Base-by-base conservation (phyloP, 2,888 invertebrate genomes). In the Iphiclides podalirius region DNA sequence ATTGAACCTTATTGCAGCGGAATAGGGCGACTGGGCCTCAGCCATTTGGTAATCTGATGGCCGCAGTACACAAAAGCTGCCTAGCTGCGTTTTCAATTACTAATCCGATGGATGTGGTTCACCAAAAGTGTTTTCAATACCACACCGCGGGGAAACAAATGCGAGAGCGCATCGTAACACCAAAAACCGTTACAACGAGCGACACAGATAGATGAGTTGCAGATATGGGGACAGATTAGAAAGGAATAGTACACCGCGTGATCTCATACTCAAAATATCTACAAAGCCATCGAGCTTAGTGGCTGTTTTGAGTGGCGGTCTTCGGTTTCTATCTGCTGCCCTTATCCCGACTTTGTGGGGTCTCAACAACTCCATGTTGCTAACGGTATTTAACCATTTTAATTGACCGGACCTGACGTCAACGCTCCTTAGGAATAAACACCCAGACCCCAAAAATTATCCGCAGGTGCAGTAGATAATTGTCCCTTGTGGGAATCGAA, bases 1-100 rank as follows among this genome's bases (percentile, higher is more conserved):
- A 66, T 59, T 63, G 56, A 42, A 61, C 61, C 59, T 65, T 60
- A 66, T 59, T 60, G 58, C 57, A 57, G 53, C 51, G 55, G 53
- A 14, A 51, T 47, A 51, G 33, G 17, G 33, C 38, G 51, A 55
- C 39, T n/a, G n/a, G n/a, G n/a, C n/a, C n/a, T n/a, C n/a, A 6
- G 36, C 11, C 33, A 28, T 31, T 48, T 36, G 52, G 50, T 51
- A 52, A 43, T 49, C 39, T 39, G 43, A 49, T 44, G 34, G 14
- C 12, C 8, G 34, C n/a, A 28, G 26, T 13, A 40, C n/a, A n/a
- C 38, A 40, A 39, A 44, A 40, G 28, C 28, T 11, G 42, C 13
- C 33, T 28, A 23, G 28, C 26, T 17, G 44, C 9, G 44, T 44
- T 50, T 49, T 44, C 49, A 50, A 50, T 49, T 42, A 43, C 23